These are phyloP conservation scores for Sturnus vulgaris DNA, from an alignment of 2,113 vertebrate species.

Conservation along the genomic window DNA sequence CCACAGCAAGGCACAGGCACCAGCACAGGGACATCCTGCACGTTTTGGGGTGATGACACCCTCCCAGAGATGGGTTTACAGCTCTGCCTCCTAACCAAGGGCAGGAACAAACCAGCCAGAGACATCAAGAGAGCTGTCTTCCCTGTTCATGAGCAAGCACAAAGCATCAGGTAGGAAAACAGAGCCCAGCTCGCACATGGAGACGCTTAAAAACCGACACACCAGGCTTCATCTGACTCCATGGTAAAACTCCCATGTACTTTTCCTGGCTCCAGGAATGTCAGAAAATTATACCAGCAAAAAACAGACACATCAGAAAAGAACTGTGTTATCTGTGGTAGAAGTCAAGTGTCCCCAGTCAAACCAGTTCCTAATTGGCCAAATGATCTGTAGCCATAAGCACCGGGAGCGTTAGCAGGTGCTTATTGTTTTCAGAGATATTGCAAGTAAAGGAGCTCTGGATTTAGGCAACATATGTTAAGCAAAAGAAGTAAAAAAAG, in stretches of 20 bases:
- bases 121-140: accelerated
- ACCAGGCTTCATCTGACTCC: not conserved
- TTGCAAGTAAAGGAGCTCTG: not conserved
- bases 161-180: not conserved
- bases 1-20: not conserved
- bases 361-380: not conserved
- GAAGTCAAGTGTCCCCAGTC: not conserved
- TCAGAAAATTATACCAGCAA: not conserved
- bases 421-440: not conserved
- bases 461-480: not conserved
- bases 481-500: not conserved
- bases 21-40: not conserved
- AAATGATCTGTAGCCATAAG: not conserved
- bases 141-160: accelerated
- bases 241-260: not conserved
- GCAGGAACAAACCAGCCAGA: not conserved
- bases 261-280: not conserved
- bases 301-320: not conserved
- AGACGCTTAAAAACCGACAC: not conserved
- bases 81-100: not conserved
- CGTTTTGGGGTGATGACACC: not conserved
- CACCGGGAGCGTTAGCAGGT: not conserved
- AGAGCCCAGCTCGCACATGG: not conserved
- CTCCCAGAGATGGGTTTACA: not conserved
- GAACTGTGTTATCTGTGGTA: not conserved